phyloP scores from a whole-genome alignment of 1,140 invertebrate genomes.

The Lordiphosa collinella region DNA sequence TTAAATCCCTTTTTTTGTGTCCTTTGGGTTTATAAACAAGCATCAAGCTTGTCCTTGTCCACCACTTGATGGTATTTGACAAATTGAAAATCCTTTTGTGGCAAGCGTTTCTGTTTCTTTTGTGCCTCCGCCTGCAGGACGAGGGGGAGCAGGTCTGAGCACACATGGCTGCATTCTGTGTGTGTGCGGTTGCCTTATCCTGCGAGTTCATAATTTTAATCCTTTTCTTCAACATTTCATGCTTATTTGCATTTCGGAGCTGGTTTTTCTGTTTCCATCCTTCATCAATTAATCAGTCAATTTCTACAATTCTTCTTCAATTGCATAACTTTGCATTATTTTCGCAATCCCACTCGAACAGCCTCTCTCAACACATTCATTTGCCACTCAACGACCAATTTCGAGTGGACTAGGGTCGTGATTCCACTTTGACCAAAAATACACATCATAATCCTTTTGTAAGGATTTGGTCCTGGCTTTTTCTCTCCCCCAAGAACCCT shows the following conservation, averaged over 20 bases:
- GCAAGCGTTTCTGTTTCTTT: conserved; percentile 33
- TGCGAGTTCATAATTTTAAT: conserved; percentile 70
- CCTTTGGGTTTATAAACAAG: conserved; percentile 23
- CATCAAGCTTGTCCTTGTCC: conserved; percentile 25
- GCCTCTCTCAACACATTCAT: conserved; percentile 40
- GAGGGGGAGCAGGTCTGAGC: conserved; percentile 12
- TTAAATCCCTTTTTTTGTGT: conserved; percentile 63
- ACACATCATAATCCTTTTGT: conserved; percentile 77
- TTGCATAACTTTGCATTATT: conserved; percentile 41
- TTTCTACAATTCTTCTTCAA: conserved; percentile 25
- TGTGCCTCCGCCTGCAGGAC: conserved; percentile 23
- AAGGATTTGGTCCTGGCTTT: conserved; percentile 62
- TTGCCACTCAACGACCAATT: conserved; percentile 19
- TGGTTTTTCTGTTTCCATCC: conserved; percentile 19
- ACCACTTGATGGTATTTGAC: conserved; percentile 70
- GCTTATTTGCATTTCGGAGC: conserved; percentile 53
- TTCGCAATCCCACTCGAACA: neutral
- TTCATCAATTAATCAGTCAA: conserved; percentile 35
- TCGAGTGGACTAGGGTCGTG: conserved; percentile 6
- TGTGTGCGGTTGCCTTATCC: conserved; percentile 54
- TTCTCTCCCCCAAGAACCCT: conserved; percentile 17
- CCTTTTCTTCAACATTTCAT: conserved; percentile 53
- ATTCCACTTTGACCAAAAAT: conserved; percentile 60
- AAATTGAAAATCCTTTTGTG: conserved; percentile 75
- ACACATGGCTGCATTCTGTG: conserved; percentile 32